Conservation (phyloP, 2,888 invertebrate genomes). For the Oithona nana region DNA sequence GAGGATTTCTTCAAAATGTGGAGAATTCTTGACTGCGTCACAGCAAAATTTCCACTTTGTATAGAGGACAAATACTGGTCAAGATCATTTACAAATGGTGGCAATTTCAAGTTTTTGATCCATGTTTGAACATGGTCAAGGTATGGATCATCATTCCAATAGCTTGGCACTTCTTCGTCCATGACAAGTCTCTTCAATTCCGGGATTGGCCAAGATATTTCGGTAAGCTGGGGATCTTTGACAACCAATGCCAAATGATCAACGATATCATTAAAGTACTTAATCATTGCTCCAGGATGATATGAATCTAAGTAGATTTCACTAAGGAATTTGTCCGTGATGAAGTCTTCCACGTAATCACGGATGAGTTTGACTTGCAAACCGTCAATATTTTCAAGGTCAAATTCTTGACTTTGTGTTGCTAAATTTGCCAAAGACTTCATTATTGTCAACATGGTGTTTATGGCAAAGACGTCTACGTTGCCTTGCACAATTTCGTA, state of each 20-base stretch:
- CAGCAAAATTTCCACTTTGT: background rate
- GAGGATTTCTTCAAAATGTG: background rate
- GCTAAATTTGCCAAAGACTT: background rate
- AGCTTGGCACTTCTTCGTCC: background rate
- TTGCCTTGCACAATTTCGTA: background rate
- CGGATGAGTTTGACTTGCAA: background rate
- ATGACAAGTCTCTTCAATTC: background rate
- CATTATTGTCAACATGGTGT: background rate
- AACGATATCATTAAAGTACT: background rate
- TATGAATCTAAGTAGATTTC: background rate
- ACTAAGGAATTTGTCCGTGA: background rate
- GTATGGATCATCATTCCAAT: conserved; percentile 7
- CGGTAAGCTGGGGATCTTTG: background rate
- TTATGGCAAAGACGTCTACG: background rate
- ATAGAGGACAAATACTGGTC: background rate
- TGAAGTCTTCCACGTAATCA: background rate
- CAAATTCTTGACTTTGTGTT: background rate
- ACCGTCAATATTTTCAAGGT: background rate
- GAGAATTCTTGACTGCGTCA: background rate
- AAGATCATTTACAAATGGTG: background rate
- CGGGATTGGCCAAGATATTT: conserved; percentile 13
- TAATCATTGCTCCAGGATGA: background rate
- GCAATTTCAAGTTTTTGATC: background rate
- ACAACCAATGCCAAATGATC: background rate
- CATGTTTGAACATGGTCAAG: background rate